Evolutionary conservation across 1,140 invertebrate species (phyloP), one percentile per base, ranked within the genome.

Genomic region (Neelides sp.): DNA sequence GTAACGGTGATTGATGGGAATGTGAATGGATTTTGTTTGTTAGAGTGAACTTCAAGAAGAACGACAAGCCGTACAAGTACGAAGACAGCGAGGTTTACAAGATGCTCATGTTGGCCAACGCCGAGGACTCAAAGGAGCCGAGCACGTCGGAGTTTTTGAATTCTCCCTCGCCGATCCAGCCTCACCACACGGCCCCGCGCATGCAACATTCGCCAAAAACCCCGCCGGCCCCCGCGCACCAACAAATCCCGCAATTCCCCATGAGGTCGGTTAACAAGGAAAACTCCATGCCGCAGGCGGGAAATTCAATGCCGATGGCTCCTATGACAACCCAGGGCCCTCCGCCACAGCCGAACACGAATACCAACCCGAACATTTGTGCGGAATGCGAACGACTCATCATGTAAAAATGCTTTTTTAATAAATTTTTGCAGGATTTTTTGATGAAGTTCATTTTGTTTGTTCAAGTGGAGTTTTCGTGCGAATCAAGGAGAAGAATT

Each of bases 21-120:
- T 39, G n/a, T 39, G 15, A 42, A 23, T 19, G 4, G 13, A n/a
- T 40, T 17, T 57, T 47, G 43, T 53, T 46, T 72, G 74, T 22
- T 69, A 92, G 89, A 53, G 88, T 92, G 7, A 92, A 94, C 69
- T 94, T 94, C 69, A 92, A 91, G 77, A 92, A 92, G 69, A 90
- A 91, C 65, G 88, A 92, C 66, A 87, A 83, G 66, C 78, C 79
- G 46, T 91, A 88, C 70, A 81, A 87, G 64, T 75, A 82, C 8
- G 78, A 80, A 58, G 85, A 86, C 59, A 92, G 87, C 60, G 88
- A 88, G 62, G 89, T 93, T 2, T 85, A 89, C 67, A 87, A 86
- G 68, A 87, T 91, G 76, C 77, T 94, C 36, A 83, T 88, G 64
- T 87, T 92, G 69, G 83, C 83, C 52, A 83, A 91, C 65, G 83